A percentile compares a stretch with the other conserved stretches of the same genome.
These are phyloP conservation scores for Sebastes iracundus DNA, from an alignment of 2,797 vertebrate genomes.

Conservation along the genomic window DNA sequence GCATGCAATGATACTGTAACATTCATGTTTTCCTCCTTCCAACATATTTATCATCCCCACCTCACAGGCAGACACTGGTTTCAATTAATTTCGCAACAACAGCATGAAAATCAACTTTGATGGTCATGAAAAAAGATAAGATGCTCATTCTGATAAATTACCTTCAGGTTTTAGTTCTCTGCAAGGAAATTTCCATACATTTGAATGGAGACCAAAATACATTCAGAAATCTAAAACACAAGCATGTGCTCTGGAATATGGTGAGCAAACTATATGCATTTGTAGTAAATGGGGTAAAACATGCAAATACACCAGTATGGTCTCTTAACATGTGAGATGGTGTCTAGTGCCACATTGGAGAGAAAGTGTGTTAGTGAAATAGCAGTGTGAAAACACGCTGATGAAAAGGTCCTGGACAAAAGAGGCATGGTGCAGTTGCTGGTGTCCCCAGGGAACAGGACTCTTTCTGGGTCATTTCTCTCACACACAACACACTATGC, in stretches of 20 bases:
- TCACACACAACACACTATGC: constrained; percentile 53
- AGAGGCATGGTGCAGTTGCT: constrained; percentile 54
- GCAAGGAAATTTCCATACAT: not conserved
- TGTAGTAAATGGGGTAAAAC: not conserved
- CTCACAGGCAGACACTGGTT: not conserved
- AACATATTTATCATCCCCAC: not conserved
- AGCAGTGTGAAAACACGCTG: not conserved
- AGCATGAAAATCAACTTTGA: not conserved
- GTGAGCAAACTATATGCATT: not conserved
- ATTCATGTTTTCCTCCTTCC: not conserved
- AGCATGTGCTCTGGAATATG: not conserved
- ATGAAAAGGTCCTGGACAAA: constrained; percentile 13
- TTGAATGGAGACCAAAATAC: not conserved
- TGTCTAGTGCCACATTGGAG: not conserved
- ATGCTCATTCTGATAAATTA: not conserved
- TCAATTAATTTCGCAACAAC: not conserved
- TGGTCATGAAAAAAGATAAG: not conserved
- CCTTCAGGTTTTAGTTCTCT: not conserved
- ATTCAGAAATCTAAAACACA: not conserved
- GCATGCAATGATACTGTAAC: not conserved
- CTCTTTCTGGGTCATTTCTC: constrained; percentile 72
- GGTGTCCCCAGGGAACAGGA: constrained; percentile 64
- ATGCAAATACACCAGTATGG: not conserved
- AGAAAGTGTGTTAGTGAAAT: constrained; percentile 1
- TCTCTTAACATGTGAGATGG: not conserved